These are phyloP conservation scores for Sebastes cheni DNA, from an alignment of 2,797 vertebrate genomes.

Conservation along the genomic window DNA sequence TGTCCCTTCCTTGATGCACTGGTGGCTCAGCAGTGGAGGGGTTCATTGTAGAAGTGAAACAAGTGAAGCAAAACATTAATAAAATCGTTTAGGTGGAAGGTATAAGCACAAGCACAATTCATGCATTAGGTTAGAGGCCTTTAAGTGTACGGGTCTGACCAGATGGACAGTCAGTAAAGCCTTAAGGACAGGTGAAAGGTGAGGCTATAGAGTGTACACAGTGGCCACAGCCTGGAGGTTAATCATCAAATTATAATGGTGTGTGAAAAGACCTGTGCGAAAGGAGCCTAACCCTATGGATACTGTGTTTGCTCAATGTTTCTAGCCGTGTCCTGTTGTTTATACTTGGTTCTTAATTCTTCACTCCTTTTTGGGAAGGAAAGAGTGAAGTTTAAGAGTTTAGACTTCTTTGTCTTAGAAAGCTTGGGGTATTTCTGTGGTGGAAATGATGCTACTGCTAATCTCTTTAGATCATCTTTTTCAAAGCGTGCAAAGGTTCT, in stretches of 20 bases:
- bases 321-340: background rate
- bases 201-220: conserved; percentile 7
- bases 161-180: conserved; percentile 10
- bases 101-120: background rate
- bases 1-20: background rate
- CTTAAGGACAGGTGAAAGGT: conserved; percentile 33
- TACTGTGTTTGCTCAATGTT: background rate
- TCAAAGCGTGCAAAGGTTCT: background rate
- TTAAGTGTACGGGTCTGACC: conserved; percentile 1
- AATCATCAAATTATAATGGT: background rate
- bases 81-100: background rate
- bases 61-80: background rate
- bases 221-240: conserved; percentile 7
- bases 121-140: background rate
- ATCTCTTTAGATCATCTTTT: background rate
- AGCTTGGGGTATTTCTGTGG: background rate
- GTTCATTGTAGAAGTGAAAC: background rate
- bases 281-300: background rate
- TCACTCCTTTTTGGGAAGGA: background rate
- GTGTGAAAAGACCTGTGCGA: background rate
- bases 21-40: background rate
- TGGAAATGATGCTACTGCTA: background rate
- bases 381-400: background rate
- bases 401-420: background rate
- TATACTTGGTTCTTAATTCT: background rate